Evolutionary conservation across 1,140 invertebrate genomes (phyloP).

Genomic region (Sarcophaga bullata): DNA sequence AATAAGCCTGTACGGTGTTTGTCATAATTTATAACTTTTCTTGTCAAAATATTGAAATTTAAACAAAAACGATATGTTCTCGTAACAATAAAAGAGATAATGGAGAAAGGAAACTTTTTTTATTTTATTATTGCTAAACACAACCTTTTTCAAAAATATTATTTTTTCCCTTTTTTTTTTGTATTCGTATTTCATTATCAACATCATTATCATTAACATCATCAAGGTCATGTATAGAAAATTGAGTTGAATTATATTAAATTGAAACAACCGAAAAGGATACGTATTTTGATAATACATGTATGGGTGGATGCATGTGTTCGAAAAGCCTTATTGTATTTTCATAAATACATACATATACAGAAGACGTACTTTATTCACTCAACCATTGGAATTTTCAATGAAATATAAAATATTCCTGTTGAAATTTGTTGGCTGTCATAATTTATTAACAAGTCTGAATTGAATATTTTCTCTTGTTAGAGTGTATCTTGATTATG

Average conservation of each 20-base stretch:
- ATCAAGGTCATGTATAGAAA: neutral
- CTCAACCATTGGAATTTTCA: no score
- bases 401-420: no score
- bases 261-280: neutral
- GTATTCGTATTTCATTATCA: neutral
- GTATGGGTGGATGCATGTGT: no score
- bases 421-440: no score
- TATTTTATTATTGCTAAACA: neutral
- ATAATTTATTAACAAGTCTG: no score
- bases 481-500: no score
- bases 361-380: neutral
- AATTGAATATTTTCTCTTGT: no score
- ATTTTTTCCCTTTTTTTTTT: no score
- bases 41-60: neutral
- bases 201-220: neutral
- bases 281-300: neutral
- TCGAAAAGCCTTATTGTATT: neutral
- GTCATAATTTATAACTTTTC: conserved; percentile 21
- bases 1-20: neutral
- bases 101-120: neutral
- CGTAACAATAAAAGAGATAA: neutral
- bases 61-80: conserved; percentile 5
- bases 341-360: neutral
- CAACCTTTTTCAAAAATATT: no score
- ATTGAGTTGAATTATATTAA: conserved; percentile 11